These are phyloP conservation scores for Halocaridina rubra DNA, from an alignment of 2,888 invertebrate species.

Conservation along the genomic window DNA sequence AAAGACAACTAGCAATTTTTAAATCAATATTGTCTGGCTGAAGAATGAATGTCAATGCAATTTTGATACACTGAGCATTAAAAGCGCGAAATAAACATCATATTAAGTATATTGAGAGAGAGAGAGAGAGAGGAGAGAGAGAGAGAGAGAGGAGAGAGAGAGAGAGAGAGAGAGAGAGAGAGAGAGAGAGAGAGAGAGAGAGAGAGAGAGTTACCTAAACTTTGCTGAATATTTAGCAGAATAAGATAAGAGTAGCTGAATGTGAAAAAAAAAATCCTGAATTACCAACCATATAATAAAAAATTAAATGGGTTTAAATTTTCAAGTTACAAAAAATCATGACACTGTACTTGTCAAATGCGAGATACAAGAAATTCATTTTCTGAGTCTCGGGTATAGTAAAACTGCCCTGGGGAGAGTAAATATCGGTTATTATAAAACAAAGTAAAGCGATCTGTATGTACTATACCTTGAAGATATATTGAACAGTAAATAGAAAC, in stretches of 20 bases:
- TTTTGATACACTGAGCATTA: no score
- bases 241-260: no score
- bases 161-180: not conserved
- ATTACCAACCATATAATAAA: no score
- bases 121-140: not conserved
- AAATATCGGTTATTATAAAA: no score
- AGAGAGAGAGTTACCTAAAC: not conserved
- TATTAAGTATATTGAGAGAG: no score
- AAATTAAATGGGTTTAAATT: no score
- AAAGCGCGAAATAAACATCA: no score
- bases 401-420: no score
- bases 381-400: no score
- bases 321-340: not conserved
- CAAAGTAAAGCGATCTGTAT: no score
- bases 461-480: slow-evolving; percentile 8
- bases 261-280: no score
- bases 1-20: not conserved
- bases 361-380: not conserved
- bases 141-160: not conserved
- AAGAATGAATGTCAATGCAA: not conserved
- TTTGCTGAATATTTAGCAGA: not conserved
- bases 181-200: not conserved
- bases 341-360: not conserved
- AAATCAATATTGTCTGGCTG: not conserved
- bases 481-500: not conserved